Percentiles rank a stretch among this genome's conserved stretches.
Conservation (phyloP, 2,888 invertebrate species). For the Euclidia mi region DNA sequence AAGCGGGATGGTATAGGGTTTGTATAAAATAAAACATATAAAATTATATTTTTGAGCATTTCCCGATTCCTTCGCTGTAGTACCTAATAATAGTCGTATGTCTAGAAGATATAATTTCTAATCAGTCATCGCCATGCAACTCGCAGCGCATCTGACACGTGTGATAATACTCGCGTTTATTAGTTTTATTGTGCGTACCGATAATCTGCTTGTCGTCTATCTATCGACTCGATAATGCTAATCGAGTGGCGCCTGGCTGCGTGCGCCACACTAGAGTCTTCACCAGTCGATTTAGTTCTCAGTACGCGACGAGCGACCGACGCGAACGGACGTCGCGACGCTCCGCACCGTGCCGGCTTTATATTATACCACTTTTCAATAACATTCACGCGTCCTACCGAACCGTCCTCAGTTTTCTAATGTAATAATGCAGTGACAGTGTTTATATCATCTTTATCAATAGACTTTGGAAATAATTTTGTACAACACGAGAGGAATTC, state of each 20-base stretch:
- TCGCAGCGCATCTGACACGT: too few species aligned
- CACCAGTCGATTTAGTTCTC: constrained; percentile 73
- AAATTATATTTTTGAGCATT: too few species aligned
- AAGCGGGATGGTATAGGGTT: too few species aligned
- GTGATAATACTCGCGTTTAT: constrained; percentile 13
- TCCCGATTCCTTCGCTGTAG: too few species aligned
- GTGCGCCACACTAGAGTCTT: constrained; percentile 81
- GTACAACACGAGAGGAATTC: constrained; percentile 40
- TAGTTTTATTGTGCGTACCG: constrained; percentile 32
- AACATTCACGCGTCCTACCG: constrained; percentile 74
- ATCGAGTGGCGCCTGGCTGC: constrained; percentile 70
- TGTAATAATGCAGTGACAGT: constrained; percentile 63
- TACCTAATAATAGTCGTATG: too few species aligned
- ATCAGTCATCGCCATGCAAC: too few species aligned
- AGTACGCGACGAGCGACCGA: constrained; percentile 78
- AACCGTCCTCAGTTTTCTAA: constrained; percentile 77
- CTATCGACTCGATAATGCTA: constrained; percentile 77
- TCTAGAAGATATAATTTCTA: too few species aligned
- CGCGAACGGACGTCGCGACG: constrained; percentile 67
- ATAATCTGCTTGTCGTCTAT: constrained; percentile 54
- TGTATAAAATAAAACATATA: too few species aligned
- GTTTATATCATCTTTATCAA: constrained; percentile 49
- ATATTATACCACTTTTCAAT: constrained; percentile 63
- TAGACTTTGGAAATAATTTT: constrained; percentile 59
- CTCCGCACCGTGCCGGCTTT: constrained; percentile 66